Base-by-base conservation (phyloP, 23 tunicate genomes). In the Diplosoma virens region DNA sequence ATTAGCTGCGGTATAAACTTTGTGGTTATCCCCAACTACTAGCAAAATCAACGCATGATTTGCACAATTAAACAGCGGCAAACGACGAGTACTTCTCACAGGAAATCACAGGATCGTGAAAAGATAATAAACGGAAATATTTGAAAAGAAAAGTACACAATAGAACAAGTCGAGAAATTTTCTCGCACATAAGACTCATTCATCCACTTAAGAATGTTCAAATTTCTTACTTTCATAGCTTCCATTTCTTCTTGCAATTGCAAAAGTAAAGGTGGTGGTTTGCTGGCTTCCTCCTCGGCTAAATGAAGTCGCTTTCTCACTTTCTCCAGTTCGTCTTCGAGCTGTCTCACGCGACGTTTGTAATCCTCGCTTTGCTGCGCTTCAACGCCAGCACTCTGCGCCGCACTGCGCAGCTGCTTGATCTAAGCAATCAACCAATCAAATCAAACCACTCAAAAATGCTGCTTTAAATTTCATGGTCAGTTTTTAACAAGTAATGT, bases 241-340 rank as follows among this genome's bases (percentile, higher is more conserved):
- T 66, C 80, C 80, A 90, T 79, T 33, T 90, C 90, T 7, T 79
- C 79, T 58, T 90, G 89, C 22, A 90, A 73, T 34, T 84, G 78
- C 34, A 72, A 59, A 9, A 84, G 47, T 63, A 90, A 29, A 18
- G 96, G 96, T 3, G 84, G 77, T 2, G 96, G 96, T 30, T 47
- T 82, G 41, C 84, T 89, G 24, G 88, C 96, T 52, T 89, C 96
- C 22, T 78, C 78, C 60, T 89, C 82, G 1, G 81, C 82, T 59
- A 34, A 5, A 30, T 75, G 58, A 45, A 89, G 82, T 26, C 83
- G 79, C 17, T 54, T 71, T 22, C 82, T 26, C 18, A 78, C 83
- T 26, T 73, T 59, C 14, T 77, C 77, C 47, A 89, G 50, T 50
- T 82, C 88, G 14, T 89, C 77, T 33, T 76, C 81, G 29, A 89